Evolutionary conservation across 2,888 invertebrate genomes (phyloP).

Genomic region (Calameuta pallipes): DNA sequence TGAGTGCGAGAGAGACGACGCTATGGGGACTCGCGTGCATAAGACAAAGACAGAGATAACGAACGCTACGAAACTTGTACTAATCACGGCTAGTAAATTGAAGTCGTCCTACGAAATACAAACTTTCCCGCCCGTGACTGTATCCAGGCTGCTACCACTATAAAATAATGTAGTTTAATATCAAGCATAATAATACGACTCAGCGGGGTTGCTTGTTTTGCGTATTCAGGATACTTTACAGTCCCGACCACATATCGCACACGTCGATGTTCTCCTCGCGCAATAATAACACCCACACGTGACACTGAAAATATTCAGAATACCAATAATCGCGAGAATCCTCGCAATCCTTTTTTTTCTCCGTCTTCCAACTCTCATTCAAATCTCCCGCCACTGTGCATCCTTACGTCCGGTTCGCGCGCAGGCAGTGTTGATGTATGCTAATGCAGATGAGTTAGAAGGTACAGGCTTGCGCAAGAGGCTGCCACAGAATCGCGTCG

Average conservation of each 20-base stretch:
- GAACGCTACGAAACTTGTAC: not conserved
- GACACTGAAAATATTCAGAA: not conserved
- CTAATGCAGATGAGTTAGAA: not conserved
- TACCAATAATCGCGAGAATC: not conserved
- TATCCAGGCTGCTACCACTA: not conserved
- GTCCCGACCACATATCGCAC: not conserved
- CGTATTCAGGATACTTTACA: not conserved
- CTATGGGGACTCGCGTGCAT: not conserved
- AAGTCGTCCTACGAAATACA: not conserved
- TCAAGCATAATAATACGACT: not conserved
- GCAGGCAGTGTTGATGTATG: constrained; percentile 8
- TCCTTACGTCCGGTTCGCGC: constrained; percentile 23
- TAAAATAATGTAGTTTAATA: not conserved
- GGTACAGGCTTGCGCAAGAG: not conserved
- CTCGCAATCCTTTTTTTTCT: not conserved
- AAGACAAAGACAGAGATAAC: not conserved
- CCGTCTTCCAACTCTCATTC: constrained; percentile 38
- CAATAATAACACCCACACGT: not conserved
- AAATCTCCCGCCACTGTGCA: constrained; percentile 32
- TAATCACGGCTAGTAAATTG: not conserved
- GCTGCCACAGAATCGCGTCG: not conserved
- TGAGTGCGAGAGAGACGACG: not conserved
- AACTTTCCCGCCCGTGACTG: not conserved
- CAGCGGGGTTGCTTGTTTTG: not conserved
- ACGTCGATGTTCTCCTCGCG: not conserved